A percentile compares a stretch with the other conserved stretches of the same genome.
These are phyloP conservation scores for Anser cygnoides DNA, from an alignment of 2,113 vertebrate species.

Conservation along the genomic window DNA sequence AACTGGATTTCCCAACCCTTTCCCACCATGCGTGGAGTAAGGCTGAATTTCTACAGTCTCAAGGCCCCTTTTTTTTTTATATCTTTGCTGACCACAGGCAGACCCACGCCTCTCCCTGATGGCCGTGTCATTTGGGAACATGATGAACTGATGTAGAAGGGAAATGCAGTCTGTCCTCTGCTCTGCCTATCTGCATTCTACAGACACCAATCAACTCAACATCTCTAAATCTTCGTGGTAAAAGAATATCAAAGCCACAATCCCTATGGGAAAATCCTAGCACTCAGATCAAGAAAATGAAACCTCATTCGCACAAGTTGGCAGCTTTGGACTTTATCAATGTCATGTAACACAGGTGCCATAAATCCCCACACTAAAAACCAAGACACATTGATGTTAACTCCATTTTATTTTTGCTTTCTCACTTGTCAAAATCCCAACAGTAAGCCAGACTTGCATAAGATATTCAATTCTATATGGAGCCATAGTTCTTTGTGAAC, in stretches of 20 bases:
- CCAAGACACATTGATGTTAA: not conserved
- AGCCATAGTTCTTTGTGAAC: not conserved
- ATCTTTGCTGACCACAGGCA: not conserved
- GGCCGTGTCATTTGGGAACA: rapidly evolving
- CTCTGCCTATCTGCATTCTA: not conserved
- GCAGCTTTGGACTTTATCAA: not conserved
- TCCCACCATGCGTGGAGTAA: not conserved
- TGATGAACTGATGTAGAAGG: not conserved
- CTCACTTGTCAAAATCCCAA: not conserved
- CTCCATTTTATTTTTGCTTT: constrained; percentile 1
- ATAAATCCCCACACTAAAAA: not conserved
- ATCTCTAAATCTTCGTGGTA: not conserved
- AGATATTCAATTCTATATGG: not conserved
- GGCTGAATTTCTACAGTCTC: not conserved
- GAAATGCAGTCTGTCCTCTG: not conserved
- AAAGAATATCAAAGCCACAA: not conserved
- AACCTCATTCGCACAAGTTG: not conserved
- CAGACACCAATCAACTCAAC: not conserved
- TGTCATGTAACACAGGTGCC: not conserved
- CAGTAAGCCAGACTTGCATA: not conserved
- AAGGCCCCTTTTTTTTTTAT: not conserved
- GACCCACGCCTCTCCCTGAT: not conserved
- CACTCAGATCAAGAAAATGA: not conserved
- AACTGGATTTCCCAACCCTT: not conserved
- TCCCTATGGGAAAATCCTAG: not conserved